A percentile compares a stretch with the other conserved stretches of the same genome.
These are phyloP conservation scores for Pipistrellus pipistrellus DNA, from an alignment of 2,797 vertebrate genomes.

Conservation along the genomic window DNA sequence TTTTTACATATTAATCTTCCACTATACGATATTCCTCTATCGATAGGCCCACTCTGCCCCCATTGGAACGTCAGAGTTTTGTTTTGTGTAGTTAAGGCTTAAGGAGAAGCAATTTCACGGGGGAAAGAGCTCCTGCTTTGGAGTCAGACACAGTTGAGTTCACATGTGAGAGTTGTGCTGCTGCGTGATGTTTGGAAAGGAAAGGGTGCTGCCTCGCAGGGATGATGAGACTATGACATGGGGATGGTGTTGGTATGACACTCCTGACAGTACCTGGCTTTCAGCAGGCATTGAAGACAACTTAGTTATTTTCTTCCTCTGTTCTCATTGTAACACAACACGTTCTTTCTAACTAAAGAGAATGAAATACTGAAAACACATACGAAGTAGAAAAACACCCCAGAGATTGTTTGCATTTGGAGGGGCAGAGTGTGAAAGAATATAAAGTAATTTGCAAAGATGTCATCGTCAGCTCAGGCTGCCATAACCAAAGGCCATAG, in stretches of 20 bases:
- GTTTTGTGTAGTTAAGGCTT: background rate
- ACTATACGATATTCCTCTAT: background rate
- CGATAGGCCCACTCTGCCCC: background rate
- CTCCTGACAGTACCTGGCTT: background rate
- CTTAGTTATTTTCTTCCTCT: background rate
- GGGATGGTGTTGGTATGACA: accelerated
- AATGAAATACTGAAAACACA: conserved; percentile 4
- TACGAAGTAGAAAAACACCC: background rate
- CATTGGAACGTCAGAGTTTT: background rate
- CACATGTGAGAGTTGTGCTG: accelerated
- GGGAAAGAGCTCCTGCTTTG: background rate
- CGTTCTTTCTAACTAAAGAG: conserved; percentile 3
- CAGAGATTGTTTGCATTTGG: background rate
- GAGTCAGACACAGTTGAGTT: background rate
- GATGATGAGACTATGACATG: background rate
- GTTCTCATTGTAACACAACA: background rate
- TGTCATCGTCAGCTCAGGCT: background rate
- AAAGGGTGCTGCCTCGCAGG: background rate
- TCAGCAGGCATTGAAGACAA: background rate
- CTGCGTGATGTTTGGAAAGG: background rate
- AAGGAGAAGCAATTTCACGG: background rate
- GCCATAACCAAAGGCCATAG: background rate
- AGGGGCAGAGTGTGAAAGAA: background rate
- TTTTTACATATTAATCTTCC: background rate
- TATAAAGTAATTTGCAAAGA: conserved; percentile 1